phyloP scores from a whole-genome alignment of 2,797 vertebrate species.

The Columba guinea region DNA sequence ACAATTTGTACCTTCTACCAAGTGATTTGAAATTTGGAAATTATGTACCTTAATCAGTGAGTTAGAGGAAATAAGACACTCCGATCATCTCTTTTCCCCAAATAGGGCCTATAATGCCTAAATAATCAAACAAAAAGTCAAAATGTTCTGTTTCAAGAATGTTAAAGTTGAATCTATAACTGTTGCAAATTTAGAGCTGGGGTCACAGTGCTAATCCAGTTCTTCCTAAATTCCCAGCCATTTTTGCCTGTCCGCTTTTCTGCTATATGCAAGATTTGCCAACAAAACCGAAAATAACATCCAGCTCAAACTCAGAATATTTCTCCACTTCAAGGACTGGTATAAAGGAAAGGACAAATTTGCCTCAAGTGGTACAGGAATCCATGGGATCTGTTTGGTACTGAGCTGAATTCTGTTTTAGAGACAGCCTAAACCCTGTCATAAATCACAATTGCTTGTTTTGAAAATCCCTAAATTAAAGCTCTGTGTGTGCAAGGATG shows the following conservation, averaged over 20 bases:
- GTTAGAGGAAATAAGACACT: background rate
- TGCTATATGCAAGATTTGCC: background rate
- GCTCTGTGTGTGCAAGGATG: background rate
- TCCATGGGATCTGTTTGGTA: background rate
- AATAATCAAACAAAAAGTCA: background rate
- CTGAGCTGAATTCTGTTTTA: background rate
- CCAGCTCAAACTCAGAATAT: background rate
- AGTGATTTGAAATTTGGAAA: background rate
- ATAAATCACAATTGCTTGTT: background rate
- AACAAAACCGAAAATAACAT: background rate
- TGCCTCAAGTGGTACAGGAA: background rate
- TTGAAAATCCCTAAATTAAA: background rate
- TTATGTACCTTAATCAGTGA: background rate
- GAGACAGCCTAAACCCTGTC: background rate
- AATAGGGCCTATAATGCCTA: background rate
- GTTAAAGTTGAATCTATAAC: background rate
- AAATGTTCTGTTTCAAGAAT: background rate
- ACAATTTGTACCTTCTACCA: background rate
- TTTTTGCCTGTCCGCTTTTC: background rate
- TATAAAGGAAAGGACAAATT: background rate
- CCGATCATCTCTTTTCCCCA: background rate
- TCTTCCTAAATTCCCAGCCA: background rate
- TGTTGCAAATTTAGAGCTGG: background rate
- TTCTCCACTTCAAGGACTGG: background rate
- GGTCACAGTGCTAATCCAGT: accelerated